A percentile compares a stretch with the other conserved stretches of the same genome.
phyloP scores from a whole-genome alignment of 2,797 vertebrate genomes.

The Helarctos malayanus region DNA sequence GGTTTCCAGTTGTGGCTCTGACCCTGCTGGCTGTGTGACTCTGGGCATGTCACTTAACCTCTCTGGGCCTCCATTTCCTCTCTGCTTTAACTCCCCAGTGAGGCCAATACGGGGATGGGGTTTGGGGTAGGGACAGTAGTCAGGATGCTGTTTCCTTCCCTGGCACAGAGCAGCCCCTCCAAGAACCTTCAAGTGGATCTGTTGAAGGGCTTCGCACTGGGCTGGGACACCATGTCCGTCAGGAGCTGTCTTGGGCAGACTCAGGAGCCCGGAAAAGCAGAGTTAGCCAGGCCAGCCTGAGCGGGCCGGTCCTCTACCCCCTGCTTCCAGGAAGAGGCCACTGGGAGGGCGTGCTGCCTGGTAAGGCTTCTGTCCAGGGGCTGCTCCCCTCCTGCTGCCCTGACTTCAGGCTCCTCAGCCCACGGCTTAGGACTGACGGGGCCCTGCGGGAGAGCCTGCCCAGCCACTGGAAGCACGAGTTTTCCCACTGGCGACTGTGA shows the following conservation, averaged over 20 bases:
- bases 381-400: neutral
- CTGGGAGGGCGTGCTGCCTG: neutral
- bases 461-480: no score
- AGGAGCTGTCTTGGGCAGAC: neutral
- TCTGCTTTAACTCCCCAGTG: neutral
- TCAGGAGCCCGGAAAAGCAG: neutral
- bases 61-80: neutral
- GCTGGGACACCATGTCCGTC: accelerated
- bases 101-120: neutral
- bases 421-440: neutral
- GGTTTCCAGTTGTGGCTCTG: neutral
- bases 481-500: neutral
- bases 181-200: no score
- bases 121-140: neutral
- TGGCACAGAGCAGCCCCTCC: neutral
- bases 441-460: no score
- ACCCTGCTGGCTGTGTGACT: neutral
- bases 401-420: neutral
- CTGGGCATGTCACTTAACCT: neutral
- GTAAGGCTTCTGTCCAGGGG: neutral
- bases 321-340: constrained; percentile 27
- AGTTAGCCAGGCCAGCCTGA: accelerated
- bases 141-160: neutral
- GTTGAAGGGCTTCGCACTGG: neutral
- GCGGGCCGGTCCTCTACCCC: neutral